Conservation (phyloP, 2,888 invertebrate genomes). For the Ophion ventricosus region DNA sequence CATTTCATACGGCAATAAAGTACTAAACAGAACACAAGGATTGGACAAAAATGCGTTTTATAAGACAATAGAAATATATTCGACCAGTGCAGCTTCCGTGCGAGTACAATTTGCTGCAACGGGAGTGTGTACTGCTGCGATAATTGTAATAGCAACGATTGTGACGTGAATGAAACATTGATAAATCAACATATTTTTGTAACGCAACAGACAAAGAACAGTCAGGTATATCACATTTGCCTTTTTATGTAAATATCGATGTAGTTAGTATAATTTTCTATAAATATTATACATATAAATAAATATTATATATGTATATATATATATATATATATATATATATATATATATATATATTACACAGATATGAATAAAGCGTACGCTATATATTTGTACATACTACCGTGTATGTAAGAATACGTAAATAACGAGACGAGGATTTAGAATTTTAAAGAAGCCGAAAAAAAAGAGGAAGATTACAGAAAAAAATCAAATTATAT, state of each 20-base stretch:
- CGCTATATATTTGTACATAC: conserved; percentile 60
- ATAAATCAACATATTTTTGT: conserved; percentile 78
- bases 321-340: conserved; percentile 70
- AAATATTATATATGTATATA: conserved; percentile 69
- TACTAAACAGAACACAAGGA: conserved; percentile 33
- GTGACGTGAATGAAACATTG: conserved; percentile 69
- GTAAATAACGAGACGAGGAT: conserved; percentile 45
- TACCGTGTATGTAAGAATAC: conserved; percentile 57
- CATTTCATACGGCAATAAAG: conserved; percentile 50
- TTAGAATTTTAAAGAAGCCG: conserved; percentile 36
- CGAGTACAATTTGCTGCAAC: conserved; percentile 74
- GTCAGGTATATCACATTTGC: conserved; percentile 83
- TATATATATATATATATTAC: conserved; percentile 66
- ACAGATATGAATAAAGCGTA: conserved; percentile 60
- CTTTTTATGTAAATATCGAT: conserved; percentile 83
- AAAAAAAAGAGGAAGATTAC: conserved; percentile 58
- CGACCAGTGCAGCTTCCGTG: conserved; percentile 70
- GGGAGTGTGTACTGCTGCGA: conserved; percentile 71
- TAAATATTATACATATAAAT: conserved; percentile 74
- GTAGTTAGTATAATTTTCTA: conserved; percentile 82
- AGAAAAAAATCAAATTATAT: conserved; percentile 71
- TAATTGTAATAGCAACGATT: conserved; percentile 74
- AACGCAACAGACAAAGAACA: conserved; percentile 74
- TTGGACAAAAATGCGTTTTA: conserved; percentile 41
- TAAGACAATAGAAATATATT: conserved; percentile 66